A percentile compares a stretch with the other conserved stretches of the same genome.
Evolutionary conservation across 2,888 invertebrate species (phyloP).

Genomic region (Lordiphosa fenestrarum): DNA sequence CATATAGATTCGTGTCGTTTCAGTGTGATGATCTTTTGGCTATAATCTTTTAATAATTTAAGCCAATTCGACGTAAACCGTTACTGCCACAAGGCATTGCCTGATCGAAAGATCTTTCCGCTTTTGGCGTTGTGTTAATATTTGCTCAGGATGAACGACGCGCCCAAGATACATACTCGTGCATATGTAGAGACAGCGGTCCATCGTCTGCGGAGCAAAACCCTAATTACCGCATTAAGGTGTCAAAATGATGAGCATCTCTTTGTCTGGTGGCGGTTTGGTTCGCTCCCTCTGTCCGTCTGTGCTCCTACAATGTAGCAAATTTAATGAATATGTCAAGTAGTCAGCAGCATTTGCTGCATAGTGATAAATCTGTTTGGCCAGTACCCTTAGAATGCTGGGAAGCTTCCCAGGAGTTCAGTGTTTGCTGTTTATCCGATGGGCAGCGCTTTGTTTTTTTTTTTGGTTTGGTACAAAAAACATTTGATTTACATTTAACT

Average conservation of each 20-base stretch:
- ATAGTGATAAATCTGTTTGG: constrained; percentile 66
- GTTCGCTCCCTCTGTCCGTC: constrained; percentile 25
- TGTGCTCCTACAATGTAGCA: constrained; percentile 59
- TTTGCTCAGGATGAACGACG: constrained; percentile 56
- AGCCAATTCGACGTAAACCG: constrained; percentile 76
- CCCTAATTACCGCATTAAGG: constrained; percentile 79
- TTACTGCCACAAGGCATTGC: constrained; percentile 59
- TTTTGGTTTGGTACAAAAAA: too few species aligned
- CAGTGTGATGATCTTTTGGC: constrained; percentile 53
- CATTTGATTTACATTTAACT: too few species aligned
- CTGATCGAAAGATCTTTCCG: constrained; percentile 9
- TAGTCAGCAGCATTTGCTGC: constrained; percentile 56
- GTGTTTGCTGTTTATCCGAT: not conserved
- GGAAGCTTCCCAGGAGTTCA: not conserved
- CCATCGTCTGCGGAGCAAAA: constrained; percentile 57
- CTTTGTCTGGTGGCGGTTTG: constrained; percentile 22
- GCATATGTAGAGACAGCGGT: not conserved
- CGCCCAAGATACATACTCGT: constrained; percentile 6
- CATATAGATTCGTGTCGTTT: constrained; percentile 4
- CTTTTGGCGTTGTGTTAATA: constrained; percentile 65
- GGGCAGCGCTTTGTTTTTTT: too few species aligned
- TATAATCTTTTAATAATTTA: constrained; percentile 77
- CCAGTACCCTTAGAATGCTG: too few species aligned
- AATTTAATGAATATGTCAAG: constrained; percentile 74
- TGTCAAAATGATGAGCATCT: constrained; percentile 77